A percentile compares a stretch with the other conserved stretches of the same genome.
These are phyloP conservation scores for Idris sp. DNA, from an alignment of 1,140 invertebrate species.

Conservation along the genomic window DNA sequence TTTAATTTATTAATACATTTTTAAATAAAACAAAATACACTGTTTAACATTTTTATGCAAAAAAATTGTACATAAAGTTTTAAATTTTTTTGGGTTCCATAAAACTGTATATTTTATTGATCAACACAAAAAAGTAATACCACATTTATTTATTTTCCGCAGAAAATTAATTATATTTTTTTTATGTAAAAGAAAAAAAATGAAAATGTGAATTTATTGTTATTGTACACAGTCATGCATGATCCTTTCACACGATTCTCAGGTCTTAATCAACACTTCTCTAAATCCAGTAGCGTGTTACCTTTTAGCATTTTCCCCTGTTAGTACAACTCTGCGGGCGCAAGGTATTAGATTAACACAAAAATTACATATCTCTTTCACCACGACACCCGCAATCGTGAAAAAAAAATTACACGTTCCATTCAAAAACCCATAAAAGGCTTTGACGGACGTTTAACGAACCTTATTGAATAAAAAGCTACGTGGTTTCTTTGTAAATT, in stretches of 20 bases:
- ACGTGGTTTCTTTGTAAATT: slow-evolving; percentile 41
- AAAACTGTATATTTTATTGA: too few relatives aligned
- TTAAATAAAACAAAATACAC: too few relatives aligned
- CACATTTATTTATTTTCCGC: too few relatives aligned
- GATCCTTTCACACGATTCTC: slow-evolving; percentile 41
- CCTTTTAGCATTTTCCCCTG: slow-evolving; percentile 45
- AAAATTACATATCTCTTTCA: slow-evolving; percentile 57
- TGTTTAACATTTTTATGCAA: too few relatives aligned
- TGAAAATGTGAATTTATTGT: too few relatives aligned
- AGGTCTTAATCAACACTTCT: slow-evolving; percentile 21
- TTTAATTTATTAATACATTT: too few relatives aligned
- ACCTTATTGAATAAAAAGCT: slow-evolving; percentile 45
- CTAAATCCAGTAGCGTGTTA: slow-evolving; percentile 16
- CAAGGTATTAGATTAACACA: slow-evolving; percentile 52
- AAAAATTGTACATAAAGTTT: too few relatives aligned
- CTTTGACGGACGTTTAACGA: slow-evolving; percentile 55
- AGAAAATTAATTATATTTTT: too few relatives aligned
- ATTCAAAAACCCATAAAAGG: slow-evolving; percentile 41
- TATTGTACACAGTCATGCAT: too few relatives aligned
- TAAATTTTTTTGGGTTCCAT: too few relatives aligned
- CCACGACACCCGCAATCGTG: slow-evolving; percentile 48
- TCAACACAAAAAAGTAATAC: too few relatives aligned
- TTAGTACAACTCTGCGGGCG: slow-evolving; percentile 45
- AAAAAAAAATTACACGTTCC: slow-evolving; percentile 57
- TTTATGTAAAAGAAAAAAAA: too few relatives aligned